phyloP scores from a whole-genome alignment of 2,888 invertebrate genomes.

The Lasioglossum vierecki region DNA sequence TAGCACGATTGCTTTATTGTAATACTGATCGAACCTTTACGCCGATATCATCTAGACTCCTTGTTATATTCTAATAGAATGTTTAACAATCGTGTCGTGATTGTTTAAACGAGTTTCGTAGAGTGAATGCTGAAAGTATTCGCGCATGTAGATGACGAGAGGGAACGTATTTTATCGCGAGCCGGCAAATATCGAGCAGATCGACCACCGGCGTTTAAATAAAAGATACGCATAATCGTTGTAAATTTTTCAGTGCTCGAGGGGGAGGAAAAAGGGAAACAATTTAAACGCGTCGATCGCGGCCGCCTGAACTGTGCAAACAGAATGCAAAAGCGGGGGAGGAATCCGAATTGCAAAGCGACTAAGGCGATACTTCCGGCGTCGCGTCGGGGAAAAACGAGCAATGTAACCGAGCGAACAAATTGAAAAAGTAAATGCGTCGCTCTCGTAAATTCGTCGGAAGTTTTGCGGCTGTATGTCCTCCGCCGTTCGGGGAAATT shows the following conservation, averaged over 20 bases:
- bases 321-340: slow-evolving; percentile 49
- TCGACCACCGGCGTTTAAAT: slow-evolving; percentile 24
- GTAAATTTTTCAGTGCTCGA: slow-evolving; percentile 17
- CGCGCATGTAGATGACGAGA: neutral
- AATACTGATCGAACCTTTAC: too few relatives aligned
- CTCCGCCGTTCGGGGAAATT: slow-evolving; percentile 41
- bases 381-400: slow-evolving; percentile 36
- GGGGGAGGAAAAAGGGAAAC: neutral
- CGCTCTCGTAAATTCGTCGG: slow-evolving; percentile 50
- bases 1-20: too few relatives aligned
- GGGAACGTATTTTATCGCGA: neutral
- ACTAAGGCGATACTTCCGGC: slow-evolving; percentile 60
- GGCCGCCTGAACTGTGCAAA: slow-evolving; percentile 19
- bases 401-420: slow-evolving; percentile 49
- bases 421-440: slow-evolving; percentile 66
- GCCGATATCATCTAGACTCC: too few relatives aligned
- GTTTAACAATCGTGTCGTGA: neutral
- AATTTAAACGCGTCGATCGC: slow-evolving; percentile 21
- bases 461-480: slow-evolving; percentile 37
- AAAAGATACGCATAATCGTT: slow-evolving; percentile 20
- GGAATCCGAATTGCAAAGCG: slow-evolving; percentile 67
- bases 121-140: neutral
- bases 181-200: neutral
- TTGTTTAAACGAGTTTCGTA: neutral
- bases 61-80: neutral